Percentiles rank a stretch among this genome's conserved stretches.
phyloP scores from a whole-genome alignment of 1,140 invertebrate species.

The Ericerus pela region DNA sequence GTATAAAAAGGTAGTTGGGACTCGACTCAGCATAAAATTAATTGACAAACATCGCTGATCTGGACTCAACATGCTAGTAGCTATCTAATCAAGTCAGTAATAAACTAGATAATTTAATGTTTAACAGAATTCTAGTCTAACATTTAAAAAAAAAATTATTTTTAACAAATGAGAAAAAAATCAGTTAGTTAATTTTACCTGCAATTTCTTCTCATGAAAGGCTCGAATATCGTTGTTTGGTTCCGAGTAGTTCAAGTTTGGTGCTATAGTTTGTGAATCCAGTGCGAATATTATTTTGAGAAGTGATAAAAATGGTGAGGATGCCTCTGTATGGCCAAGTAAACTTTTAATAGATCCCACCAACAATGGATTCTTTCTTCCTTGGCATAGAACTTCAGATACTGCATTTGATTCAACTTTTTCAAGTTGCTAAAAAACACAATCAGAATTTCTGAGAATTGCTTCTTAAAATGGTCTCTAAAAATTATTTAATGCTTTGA shows the following conservation, averaged over 20 bases:
- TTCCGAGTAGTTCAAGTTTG: constrained; percentile 23
- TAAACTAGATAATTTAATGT: too few relatives aligned
- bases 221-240: constrained; percentile 37
- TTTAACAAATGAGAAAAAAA: too few relatives aligned
- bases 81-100: too few relatives aligned
- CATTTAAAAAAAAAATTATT: too few relatives aligned
- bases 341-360: constrained; percentile 64
- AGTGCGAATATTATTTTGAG: constrained; percentile 34
- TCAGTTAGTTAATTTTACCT: too few relatives aligned
- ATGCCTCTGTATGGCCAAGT: constrained; percentile 57
- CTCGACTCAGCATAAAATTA: too few relatives aligned
- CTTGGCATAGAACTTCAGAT: constrained; percentile 19
- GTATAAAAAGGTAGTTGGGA: too few relatives aligned
- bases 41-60: too few relatives aligned
- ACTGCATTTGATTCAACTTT: constrained; percentile 20
- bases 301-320: constrained; percentile 42
- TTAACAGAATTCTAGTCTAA: too few relatives aligned
- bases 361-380: constrained; percentile 37
- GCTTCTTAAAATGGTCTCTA: too few relatives aligned
- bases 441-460: too few relatives aligned
- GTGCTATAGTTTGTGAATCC: constrained; percentile 23
- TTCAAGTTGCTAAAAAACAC: constrained; percentile 21
- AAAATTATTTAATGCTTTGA: background rate
- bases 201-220: constrained; percentile 35
- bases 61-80: too few relatives aligned